Base-by-base conservation (phyloP, 2,797 vertebrate species). In the Typhlichthys subterraneus region DNA sequence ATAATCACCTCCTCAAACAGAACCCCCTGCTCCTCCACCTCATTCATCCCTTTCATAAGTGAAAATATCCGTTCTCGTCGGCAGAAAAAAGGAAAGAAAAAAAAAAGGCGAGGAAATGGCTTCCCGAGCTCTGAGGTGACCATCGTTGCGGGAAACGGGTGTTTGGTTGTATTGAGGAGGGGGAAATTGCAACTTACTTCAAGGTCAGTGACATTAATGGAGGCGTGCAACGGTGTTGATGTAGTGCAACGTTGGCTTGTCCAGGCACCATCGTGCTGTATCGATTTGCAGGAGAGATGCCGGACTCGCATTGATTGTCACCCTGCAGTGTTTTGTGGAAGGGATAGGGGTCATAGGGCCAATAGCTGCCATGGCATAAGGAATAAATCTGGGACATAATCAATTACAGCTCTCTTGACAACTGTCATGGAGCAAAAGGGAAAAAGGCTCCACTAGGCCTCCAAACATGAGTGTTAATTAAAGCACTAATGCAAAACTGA, bases 161-260 rank as follows among this genome's bases (percentile, higher is more conserved):
- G 83, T 79, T 77, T 83, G 86, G 84, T 84, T 85, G 31, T 54
- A n/a, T 53, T 54, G 12, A 12, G 76, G 67, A 61, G 78, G 75
- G 87, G 91, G 90, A 92, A 93, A 92, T 91, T 85, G 86, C 85
- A 88, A 90, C 91, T 91, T 88, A 89, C 86, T 92, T 92, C 90
- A 88, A 89, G 90, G 88, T 93, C 91, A 91, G 84, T 65, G 82
- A 91, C 90, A 92, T 87, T 90, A 91, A 91, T 90, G 88, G 89
- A 73, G 7, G 67, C 62, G 81, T 77, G 82, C 77, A 83, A 84
- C 88, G 86, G 83, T 85, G 85, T 83, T 85, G 86, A 85, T 89
- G 76, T 81, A 5, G 45, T 17, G 73, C 42, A 69, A 80, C 77
- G 46, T 72, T 70, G 79, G 83, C 79, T 81, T 85, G 80, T 88